phyloP scores from a whole-genome alignment of 2,113 vertebrate genomes.

The Ptychochromis oligacanthus region DNA sequence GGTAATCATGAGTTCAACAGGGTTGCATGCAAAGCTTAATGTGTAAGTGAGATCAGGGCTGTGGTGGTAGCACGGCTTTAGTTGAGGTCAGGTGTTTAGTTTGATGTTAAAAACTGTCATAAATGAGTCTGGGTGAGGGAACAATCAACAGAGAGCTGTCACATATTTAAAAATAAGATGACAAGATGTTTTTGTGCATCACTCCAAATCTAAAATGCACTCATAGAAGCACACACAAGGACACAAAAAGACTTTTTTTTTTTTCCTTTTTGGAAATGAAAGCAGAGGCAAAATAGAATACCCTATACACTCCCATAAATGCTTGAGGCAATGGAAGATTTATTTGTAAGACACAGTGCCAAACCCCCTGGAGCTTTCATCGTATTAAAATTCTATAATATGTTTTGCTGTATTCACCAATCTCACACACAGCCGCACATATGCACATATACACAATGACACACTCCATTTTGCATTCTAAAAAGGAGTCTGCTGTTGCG shows the following conservation, averaged over 20 bases:
- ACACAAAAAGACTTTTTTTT: conserved; percentile 26
- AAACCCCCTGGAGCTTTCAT: conserved; percentile 59
- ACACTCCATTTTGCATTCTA: conserved; percentile 8
- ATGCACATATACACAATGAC: neutral
- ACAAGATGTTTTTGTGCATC: conserved; percentile 37
- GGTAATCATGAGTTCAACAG: neutral
- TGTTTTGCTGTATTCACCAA: conserved; percentile 52
- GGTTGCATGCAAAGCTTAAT: neutral
- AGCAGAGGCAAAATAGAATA: conserved; percentile 32
- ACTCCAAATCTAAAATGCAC: neutral
- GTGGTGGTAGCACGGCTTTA: neutral
- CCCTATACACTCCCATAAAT: conserved; percentile 30
- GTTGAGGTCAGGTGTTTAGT: neutral
- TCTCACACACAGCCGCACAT: neutral
- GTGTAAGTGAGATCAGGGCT: neutral
- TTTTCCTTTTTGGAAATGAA: conserved; percentile 32
- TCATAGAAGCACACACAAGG: conserved; percentile 9
- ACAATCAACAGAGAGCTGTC: conserved; percentile 31
- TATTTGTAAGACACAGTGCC: conserved; percentile 62
- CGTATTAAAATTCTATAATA: conserved; percentile 66
- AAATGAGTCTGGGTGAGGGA: neutral
- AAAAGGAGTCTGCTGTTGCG: conserved; percentile 30
- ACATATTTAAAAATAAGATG: conserved; percentile 35
- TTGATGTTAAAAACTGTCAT: neutral
- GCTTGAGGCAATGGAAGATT: conserved; percentile 53